Evolutionary conservation across 2,797 vertebrate species (phyloP).

Genomic region (Chiloscyllium punctatum): DNA sequence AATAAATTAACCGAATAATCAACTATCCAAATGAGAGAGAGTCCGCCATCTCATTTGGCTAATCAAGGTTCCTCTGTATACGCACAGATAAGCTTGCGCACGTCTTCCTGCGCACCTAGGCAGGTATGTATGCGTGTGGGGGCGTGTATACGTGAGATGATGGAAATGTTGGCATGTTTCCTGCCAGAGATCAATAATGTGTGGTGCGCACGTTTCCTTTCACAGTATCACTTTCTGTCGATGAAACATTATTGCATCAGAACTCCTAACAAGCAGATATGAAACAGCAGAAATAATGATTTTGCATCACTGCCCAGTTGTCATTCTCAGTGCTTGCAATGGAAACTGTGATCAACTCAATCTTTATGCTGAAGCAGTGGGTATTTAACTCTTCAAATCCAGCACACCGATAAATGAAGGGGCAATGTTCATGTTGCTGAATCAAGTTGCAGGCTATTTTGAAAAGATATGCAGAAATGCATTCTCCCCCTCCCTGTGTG

Average conservation of each 20-base stretch:
- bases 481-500: neutral
- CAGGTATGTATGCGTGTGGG: neutral
- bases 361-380: neutral
- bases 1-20: too few relatives aligned
- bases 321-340: neutral
- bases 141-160: too few relatives aligned
- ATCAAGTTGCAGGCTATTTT: neutral
- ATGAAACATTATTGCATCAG: neutral
- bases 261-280: too few relatives aligned
- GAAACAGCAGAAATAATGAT: neutral
- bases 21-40: too few relatives aligned
- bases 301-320: neutral
- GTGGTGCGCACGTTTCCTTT: neutral
- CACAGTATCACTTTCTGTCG: neutral
- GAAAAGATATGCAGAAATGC: neutral
- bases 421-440: neutral
- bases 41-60: too few relatives aligned
- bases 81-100: too few relatives aligned
- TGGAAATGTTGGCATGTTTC: neutral
- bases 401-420: neutral
- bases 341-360: neutral
- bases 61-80: too few relatives aligned
- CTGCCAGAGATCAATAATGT: neutral
- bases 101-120: neutral
- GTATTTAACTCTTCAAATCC: neutral